These are phyloP conservation scores for Koerneria pararmatus DNA, from an alignment of 2,888 invertebrate species.

Conservation along the genomic window DNA sequence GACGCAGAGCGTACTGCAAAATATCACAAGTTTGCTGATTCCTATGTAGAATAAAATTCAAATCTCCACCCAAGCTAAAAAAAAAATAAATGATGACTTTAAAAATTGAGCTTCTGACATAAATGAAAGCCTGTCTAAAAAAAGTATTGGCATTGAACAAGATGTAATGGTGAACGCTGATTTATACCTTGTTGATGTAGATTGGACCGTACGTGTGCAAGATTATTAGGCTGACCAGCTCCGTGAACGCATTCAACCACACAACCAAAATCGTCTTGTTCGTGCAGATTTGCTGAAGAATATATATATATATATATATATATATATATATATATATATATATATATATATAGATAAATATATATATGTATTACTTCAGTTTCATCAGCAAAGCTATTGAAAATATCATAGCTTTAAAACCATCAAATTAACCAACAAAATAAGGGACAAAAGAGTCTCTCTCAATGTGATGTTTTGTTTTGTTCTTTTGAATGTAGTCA, in stretches of 20 bases:
- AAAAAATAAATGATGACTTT: background rate
- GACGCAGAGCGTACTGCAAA: too few relatives aligned
- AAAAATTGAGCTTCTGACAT: background rate
- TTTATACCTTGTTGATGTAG: conserved; percentile 40
- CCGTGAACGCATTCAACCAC: conserved; percentile 46
- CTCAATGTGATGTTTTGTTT: conserved; percentile 16
- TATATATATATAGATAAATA: too few relatives aligned
- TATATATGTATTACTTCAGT: too few relatives aligned
- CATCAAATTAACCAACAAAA: conserved; percentile 1
- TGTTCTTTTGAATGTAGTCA: conserved; percentile 12
- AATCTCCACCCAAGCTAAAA: too few relatives aligned
- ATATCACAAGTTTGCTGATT: too few relatives aligned
- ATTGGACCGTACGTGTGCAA: conserved; percentile 41
- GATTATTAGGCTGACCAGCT: conserved; percentile 37
- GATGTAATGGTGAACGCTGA: background rate
- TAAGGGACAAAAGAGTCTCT: conserved; percentile 17
- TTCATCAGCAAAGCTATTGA: too few relatives aligned
- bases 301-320: too few relatives aligned
- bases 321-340: too few relatives aligned
- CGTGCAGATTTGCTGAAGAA: conserved; percentile 38
- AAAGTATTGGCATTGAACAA: background rate
- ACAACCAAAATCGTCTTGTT: conserved; percentile 34
- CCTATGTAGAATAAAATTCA: too few relatives aligned
- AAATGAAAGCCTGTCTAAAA: background rate
- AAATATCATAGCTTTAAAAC: too few relatives aligned